Evolutionary conservation across 2,113 vertebrate species (phyloP).

Genomic region (Myotis brandtii): DNA sequence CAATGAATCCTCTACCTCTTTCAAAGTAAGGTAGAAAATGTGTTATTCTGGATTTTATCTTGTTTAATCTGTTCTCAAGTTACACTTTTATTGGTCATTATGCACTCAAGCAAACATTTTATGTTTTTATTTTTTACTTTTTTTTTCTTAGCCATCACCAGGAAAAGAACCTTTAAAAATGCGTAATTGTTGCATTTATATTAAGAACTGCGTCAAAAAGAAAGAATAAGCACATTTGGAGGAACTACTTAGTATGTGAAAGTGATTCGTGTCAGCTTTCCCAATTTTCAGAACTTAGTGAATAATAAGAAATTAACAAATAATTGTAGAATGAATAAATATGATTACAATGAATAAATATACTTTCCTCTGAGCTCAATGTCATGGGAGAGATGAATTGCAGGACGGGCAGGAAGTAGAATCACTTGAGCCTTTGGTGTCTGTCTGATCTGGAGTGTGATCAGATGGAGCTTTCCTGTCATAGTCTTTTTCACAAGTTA

Average conservation of each 20-base stretch:
- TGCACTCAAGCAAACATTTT: background rate
- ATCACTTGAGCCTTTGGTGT: background rate
- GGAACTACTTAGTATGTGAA: background rate
- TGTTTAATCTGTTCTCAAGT: background rate
- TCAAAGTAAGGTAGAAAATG: background rate
- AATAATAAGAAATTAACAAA: background rate
- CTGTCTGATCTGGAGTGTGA: background rate
- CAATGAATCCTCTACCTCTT: background rate
- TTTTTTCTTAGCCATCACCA: background rate
- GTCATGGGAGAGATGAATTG: background rate
- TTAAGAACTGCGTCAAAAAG: background rate
- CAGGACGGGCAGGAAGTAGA: background rate
- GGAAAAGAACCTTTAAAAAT: background rate
- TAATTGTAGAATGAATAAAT: conserved; percentile 2
- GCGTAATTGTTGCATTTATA: background rate
- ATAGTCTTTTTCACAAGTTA: background rate
- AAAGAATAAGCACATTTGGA: background rate
- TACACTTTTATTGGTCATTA: background rate
- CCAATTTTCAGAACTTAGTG: background rate
- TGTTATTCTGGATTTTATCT: background rate
- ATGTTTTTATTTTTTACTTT: background rate
- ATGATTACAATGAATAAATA: background rate
- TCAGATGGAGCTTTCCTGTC: background rate
- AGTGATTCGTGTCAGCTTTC: background rate
- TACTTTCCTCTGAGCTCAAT: background rate